Base-by-base conservation (phyloP, 2,888 invertebrate genomes). In the Ormyrus rosae region DNA sequence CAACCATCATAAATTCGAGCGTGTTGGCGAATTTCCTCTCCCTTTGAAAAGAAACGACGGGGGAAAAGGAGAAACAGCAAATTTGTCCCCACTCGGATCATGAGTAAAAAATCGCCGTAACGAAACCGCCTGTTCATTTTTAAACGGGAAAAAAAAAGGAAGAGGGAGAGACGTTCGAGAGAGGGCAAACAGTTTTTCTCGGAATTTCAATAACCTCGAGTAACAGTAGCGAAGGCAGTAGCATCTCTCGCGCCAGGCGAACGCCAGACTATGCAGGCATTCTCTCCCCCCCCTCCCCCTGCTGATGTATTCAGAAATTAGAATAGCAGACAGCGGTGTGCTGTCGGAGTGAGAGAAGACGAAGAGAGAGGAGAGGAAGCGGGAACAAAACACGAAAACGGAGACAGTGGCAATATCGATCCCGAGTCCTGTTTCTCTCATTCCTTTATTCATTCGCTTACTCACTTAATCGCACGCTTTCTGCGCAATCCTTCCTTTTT, bases 291-390 rank as follows among this genome's bases (percentile, higher is more conserved):
- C 34, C 34, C 34, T 2, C 34, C 34, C 34, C 34, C 46, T 1
- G 61, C 64, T 78, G 78, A 81, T 81, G 77, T 82, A 80, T 82
- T 82, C 82, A 73, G 79, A 80, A 82, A 82, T 82, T 80, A 80
- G 80, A 82, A 82, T 82, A 82, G 70, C 77, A 82, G 82, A 70
- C 79, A 67, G 76, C 58, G 69, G 50, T n/a, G 51, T 45, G 68
- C 60, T 61, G 60, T 51, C 19, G 58, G n/a, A 55, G 64, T 8
- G 34, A 50, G 11, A 50, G 3, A 46, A 56, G 61, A 51, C 9
- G 45, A 9, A 68, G 48, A 53, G 75, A 60, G 45, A 67, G 61
- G 34, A 34, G 34, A 68, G 53, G 45, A 55, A 68, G 64, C 6
- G 61, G 9, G 76, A 70, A 70, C 64, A 75, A 74, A 74, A 75